Conservation (phyloP, 1,140 invertebrate species). For the Andricus grossulariae region DNA sequence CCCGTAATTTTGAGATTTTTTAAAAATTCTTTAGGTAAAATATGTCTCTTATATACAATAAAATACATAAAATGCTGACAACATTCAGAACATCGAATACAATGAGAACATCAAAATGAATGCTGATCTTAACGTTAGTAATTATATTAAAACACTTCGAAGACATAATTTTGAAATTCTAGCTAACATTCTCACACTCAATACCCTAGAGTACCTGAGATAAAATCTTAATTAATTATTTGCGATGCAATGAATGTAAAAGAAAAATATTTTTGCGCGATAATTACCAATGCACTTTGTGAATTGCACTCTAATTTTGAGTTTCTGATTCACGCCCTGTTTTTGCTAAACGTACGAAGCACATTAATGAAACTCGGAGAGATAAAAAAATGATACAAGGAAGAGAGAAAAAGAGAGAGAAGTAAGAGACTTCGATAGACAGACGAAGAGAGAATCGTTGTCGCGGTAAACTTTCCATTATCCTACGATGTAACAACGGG, state of each 20-base stretch:
- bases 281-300: constrained; percentile 9
- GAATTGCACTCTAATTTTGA: constrained; percentile 19
- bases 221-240: background rate
- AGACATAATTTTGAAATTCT: constrained; percentile 36
- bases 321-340: constrained; percentile 24
- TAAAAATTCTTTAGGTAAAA: too few species aligned
- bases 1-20: too few species aligned
- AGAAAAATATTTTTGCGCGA: background rate
- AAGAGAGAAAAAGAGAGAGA: constrained; percentile 34
- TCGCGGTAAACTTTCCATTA: constrained; percentile 74
- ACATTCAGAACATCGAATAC: constrained; percentile 65
- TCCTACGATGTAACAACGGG: constrained; percentile 68
- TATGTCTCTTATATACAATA: too few species aligned
- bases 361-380: constrained; percentile 45
- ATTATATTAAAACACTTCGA: too few species aligned
- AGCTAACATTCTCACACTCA: too few species aligned
- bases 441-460: constrained; percentile 50
- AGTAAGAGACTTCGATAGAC: constrained; percentile 36
- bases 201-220: too few species aligned
- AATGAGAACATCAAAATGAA: constrained; percentile 57
- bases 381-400: constrained; percentile 47
- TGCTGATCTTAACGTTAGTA: too few species aligned
- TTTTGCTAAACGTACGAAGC: constrained; percentile 35
- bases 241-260: background rate
- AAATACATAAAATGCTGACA: constrained; percentile 37